Conservation (phyloP, 1,140 invertebrate species). For the Dolichoris vasculosae region DNA sequence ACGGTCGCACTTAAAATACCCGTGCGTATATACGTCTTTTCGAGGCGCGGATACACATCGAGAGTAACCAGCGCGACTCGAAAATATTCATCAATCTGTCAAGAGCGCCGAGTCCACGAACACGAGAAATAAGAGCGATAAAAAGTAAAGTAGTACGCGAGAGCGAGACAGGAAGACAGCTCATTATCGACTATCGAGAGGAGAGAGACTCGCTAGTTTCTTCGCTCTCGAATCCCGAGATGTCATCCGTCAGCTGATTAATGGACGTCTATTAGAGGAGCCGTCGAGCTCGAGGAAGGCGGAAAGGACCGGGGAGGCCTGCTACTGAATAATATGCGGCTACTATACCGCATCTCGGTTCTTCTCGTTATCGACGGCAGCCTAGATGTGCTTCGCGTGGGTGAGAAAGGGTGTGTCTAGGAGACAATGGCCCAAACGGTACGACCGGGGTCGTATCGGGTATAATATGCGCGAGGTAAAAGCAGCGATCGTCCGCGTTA, state of each 20-base stretch:
- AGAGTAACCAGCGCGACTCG: background rate
- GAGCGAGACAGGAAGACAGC: constrained; percentile 16
- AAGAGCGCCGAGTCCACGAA: background rate
- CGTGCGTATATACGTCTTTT: background rate
- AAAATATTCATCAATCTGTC: constrained; percentile 49
- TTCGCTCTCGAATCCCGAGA: constrained; percentile 18
- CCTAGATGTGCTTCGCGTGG: background rate
- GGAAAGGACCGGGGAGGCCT: background rate
- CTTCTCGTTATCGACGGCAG: no score
- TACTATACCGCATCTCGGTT: background rate
- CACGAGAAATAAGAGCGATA: background rate
- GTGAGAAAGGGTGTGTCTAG: background rate
- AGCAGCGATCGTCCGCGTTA: background rate
- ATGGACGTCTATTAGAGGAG: constrained; percentile 44
- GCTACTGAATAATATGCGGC: constrained; percentile 40
- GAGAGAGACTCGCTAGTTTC: background rate
- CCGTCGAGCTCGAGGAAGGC: background rate
- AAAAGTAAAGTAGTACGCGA: background rate
- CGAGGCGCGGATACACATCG: background rate
- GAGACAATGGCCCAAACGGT: background rate
- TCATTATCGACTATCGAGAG: constrained; percentile 44
- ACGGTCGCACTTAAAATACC: background rate
- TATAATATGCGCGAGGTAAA: background rate
- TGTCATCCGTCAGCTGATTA: constrained; percentile 46
- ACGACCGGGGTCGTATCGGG: no score